Conservation (phyloP, 1,140 invertebrate species). For the Bilobella aurantiaca region DNA sequence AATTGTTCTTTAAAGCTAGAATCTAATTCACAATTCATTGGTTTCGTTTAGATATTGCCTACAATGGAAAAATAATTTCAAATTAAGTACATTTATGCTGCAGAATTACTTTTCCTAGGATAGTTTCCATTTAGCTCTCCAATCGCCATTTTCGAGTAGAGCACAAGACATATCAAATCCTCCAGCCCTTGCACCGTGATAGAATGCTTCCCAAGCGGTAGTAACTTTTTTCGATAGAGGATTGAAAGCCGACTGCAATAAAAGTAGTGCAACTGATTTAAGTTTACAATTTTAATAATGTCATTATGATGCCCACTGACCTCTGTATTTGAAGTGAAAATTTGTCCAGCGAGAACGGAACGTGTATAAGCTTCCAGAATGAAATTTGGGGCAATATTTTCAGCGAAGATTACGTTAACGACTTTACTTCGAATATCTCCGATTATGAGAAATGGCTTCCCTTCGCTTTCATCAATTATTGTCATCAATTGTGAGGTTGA, state of each 20-base stretch:
- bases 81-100: too few species aligned
- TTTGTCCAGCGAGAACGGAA: slow-evolving; percentile 41
- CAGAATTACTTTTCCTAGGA: neutral
- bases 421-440: slow-evolving; percentile 40
- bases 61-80: too few species aligned
- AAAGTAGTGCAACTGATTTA: neutral
- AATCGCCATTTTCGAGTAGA: slow-evolving; percentile 24
- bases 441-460: slow-evolving; percentile 44
- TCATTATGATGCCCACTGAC: neutral
- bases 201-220: slow-evolving; percentile 19
- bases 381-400: slow-evolving; percentile 39
- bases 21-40: too few species aligned
- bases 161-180: neutral
- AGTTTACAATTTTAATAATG: neutral
- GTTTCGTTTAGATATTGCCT: too few species aligned
- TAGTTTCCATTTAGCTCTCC: slow-evolving; percentile 31
- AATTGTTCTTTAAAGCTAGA: too few species aligned
- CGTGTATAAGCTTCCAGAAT: slow-evolving; percentile 48
- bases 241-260: neutral
- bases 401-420: slow-evolving; percentile 44
- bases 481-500: slow-evolving; percentile 28
- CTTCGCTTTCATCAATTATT: slow-evolving; percentile 37
- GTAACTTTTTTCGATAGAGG: slow-evolving; percentile 4
- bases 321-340: neutral
- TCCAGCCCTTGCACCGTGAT: neutral